Evolutionary conservation across 2,797 vertebrate genomes (phyloP), one percentile per base, ranked within the genome.

Genomic region (Pseudomugil tenellus): DNA sequence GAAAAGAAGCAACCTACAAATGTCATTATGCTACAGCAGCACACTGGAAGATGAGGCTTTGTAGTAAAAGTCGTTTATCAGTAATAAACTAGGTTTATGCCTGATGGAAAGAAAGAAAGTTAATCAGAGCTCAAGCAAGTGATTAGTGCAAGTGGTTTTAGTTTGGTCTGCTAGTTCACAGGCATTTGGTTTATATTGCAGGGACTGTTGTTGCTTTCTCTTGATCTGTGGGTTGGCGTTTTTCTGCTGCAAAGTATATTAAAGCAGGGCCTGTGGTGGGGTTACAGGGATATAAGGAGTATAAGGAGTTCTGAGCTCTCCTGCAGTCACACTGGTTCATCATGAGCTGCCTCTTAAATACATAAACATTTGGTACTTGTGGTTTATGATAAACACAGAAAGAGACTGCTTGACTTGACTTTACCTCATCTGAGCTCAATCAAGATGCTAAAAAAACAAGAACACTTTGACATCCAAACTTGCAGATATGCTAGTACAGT

Each of bases 181-280:
- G 31, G 46, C 43, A 48, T 87, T 80, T 79, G 74, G 70, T 83
- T 86, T 62, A 46, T 65, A 68, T 57, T 77, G 37, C 74, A n/a
- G 58, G 55, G 26, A 14, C 41, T 56, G 65, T 59, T 67, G 34
- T 53, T 72, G 69, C 54, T 60, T 34, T 23, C 56, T 67, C 56
- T 73, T 70, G 31, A 83, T 77, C 55, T 72, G 69, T 76, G 68
- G 66, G 57, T 64, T 46, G 49, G 31, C 60, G 74, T 53, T 79
- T 63, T 62, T 58, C 71, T 58, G 72, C 60, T 68, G 56, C 66
- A 77, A 80, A 86, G 74, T 58, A 14, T 62, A 72, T 80, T 51
- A 49, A 77, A 82, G 70, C 52, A 31, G 72, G 58, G 62, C 52
- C 58, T 52, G 31, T 65, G 69, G 66, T 80, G 37, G 52, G 58